phyloP scores from a whole-genome alignment of 2,113 vertebrate species.

The Saguinus imperator region DNA sequence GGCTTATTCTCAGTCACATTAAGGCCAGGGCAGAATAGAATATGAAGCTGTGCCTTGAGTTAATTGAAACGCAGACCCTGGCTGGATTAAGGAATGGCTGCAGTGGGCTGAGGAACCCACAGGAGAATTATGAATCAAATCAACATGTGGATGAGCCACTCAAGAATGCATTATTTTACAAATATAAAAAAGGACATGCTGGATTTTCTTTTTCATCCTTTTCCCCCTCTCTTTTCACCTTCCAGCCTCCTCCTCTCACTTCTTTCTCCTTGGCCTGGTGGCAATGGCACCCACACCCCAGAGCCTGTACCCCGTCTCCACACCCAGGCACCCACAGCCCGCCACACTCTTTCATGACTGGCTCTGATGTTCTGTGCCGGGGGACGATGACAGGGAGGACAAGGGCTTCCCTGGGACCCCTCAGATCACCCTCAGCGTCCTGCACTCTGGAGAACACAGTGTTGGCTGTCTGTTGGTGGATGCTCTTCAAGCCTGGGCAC shows the following conservation, averaged over 20 bases:
- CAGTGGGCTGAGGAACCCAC: accelerated
- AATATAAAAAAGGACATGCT: accelerated
- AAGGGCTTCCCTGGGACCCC: not conserved
- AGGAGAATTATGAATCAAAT: accelerated
- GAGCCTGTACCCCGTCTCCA: too few relatives aligned
- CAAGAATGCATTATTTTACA: not conserved
- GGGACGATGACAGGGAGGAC: too few relatives aligned
- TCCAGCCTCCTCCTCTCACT: accelerated
- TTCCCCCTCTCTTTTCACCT: accelerated
- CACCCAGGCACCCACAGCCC: not conserved
- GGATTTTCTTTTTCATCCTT: not conserved
- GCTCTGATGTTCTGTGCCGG: not conserved
- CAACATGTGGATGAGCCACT: accelerated
- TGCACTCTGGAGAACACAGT: not conserved
- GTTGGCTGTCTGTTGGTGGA: too few relatives aligned
- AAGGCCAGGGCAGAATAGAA: not conserved
- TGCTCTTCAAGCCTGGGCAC: not conserved
- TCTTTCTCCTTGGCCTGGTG: not conserved
- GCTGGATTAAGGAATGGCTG: not conserved
- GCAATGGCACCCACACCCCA: not conserved
- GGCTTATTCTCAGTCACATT: not conserved
- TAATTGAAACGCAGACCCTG: not conserved
- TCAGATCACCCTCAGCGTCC: not conserved
- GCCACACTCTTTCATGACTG: not conserved
- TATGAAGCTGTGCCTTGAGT: too few relatives aligned